A percentile compares a stretch with the other conserved stretches of the same genome.
phyloP scores from a whole-genome alignment of 2,113 vertebrate species.

The Cercocebus atys region DNA sequence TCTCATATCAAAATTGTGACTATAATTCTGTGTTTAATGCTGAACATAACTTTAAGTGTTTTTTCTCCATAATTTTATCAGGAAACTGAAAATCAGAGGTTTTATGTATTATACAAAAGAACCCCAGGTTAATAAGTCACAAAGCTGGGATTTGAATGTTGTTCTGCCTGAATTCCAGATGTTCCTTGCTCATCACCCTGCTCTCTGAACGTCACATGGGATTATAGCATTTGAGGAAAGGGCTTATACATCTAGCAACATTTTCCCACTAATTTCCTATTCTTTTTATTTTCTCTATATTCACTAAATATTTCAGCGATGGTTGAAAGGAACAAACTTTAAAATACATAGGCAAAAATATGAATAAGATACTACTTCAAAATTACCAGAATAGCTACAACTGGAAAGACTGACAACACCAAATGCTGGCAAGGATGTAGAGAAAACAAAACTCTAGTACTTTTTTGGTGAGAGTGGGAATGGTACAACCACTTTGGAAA shows the following conservation, averaged over 20 bases:
- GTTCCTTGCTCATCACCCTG: background rate
- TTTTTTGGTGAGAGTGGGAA: background rate
- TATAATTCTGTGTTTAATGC: background rate
- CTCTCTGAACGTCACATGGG: background rate
- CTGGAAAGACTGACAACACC: background rate
- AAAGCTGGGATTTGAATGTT: background rate
- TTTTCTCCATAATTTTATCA: background rate
- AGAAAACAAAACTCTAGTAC: background rate
- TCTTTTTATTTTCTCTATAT: background rate
- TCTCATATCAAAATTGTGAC: background rate
- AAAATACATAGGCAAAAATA: background rate
- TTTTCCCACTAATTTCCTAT: background rate
- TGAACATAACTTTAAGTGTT: background rate
- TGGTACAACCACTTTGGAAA: background rate
- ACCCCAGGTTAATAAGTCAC: background rate
- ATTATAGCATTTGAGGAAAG: background rate
- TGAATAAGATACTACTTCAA: background rate
- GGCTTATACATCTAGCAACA: background rate
- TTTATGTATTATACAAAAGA: background rate
- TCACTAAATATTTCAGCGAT: background rate
- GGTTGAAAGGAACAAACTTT: background rate
- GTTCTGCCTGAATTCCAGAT: background rate
- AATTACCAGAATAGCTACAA: background rate
- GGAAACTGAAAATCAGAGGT: background rate
- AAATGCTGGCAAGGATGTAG: background rate